Evolutionary conservation across 2,888 invertebrate species (phyloP), one percentile per base, ranked within the genome.

Genomic region (Lissocephala sabroskyi): DNA sequence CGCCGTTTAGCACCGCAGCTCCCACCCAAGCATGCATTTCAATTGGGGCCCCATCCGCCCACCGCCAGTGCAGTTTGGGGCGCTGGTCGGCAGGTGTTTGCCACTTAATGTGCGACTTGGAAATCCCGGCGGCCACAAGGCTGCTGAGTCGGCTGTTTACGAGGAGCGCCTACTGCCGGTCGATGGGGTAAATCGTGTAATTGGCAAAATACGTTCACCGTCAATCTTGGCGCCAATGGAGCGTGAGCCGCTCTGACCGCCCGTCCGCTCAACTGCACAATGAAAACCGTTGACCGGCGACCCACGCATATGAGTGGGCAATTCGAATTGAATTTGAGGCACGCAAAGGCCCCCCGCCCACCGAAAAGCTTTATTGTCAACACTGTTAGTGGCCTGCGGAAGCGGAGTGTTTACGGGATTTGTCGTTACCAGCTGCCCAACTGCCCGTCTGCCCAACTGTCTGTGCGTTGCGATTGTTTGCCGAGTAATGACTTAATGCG

Each of bases 181-280:
- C 59, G 49, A 46, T n/a, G n/a, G 47, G 52, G 54, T 47, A 51
- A 37, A 37, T n/a, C 19, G 37, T 56, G 68, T 68, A 68, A 68
- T 68, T 76, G 68, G 73, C 76, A 57, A 67, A 67, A 55, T 70
- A 55, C 59, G 61, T 56, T 67, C 53, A 51, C 52, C 48, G 59
- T 45, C 54, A 45, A 51, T 60, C 67, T 52, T 52, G 45, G 47
- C 43, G 55, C 52, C 73, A 75, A 67, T 68, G 73, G 47, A 66
- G 63, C 67, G 53, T 66, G 13, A 19, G 32, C 10, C 13, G 14
- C 14, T 13, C 13, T 10, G 28, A 28, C 32, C 32, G 33, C 28
- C 35, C 16, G 35, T 52, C 46, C 76, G 64, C 59, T 71, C 54
- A 59, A 62, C 46, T 75, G 76, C 64, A 56, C 56, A 49, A 9